Evolutionary conservation across 2,113 vertebrate genomes (phyloP), one percentile per base, ranked within the genome.

Genomic region (Anseranas semipalmata): DNA sequence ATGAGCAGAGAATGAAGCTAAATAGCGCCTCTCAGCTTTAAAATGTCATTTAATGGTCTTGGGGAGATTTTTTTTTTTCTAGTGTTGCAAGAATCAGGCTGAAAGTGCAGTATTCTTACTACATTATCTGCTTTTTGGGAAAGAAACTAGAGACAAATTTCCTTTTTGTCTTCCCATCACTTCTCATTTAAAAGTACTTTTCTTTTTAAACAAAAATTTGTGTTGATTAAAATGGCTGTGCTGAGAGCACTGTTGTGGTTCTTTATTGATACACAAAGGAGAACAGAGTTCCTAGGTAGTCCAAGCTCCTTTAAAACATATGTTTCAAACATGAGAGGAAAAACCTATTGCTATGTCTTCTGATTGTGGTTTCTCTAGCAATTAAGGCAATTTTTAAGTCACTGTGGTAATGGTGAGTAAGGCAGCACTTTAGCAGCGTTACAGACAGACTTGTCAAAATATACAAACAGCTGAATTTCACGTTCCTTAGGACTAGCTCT

Each of bases 141-240:
- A 95, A 81, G 41, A 93, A 93, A 94, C 4, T 12, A 50, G 35
- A 65, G 41, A 86, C 8, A 93, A 81, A 60, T 84, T 77, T 75
- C 97, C 22, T 89, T 62, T 59, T 94, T 70, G 22, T 79, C 63
- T 78, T 86, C 9, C 48, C 27, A 90, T 35, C 39, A 80, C 48
- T 94, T 87, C 95, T 91, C 24, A 71, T 96, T 87, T 85, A 59
- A 91, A 82, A 96, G 65, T 77, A 79, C 59, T 97, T 96, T 93
- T 71, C 46, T 77, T 95, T 85, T 77, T 77, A 87, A 83, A 48
- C 10, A 95, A 89, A 94, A 78, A 76, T 33, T 84, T 87, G 13
- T 67, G 45, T 83, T 96, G 53, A 56, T 67, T 48, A 81, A 93
- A 90, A 30, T 16, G 48, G 8, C 37, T 94, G 15, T 89, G 18